A percentile compares a stretch with the other conserved stretches of the same genome.
Evolutionary conservation across 1,140 invertebrate species (phyloP).

Genomic region (Pseudomyrmex flavicornis): DNA sequence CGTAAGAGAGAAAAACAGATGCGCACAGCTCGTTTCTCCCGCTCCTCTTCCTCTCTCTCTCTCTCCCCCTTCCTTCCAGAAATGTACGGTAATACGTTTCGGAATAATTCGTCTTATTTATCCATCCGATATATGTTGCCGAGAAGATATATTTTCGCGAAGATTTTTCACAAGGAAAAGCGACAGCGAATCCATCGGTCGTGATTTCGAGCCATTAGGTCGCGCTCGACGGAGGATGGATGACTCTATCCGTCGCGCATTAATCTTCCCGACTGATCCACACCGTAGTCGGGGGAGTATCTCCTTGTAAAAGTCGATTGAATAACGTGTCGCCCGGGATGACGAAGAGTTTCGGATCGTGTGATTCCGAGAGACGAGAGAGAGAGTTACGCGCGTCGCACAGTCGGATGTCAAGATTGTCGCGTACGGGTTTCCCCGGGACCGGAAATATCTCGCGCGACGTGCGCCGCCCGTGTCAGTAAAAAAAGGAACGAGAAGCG

Average conservation of each 20-base stretch:
- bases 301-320: slow-evolving; percentile 65
- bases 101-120: neutral
- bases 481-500: slow-evolving; percentile 22
- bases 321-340: slow-evolving; percentile 50
- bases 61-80: too few species aligned
- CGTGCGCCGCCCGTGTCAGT: slow-evolving; percentile 20
- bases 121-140: neutral
- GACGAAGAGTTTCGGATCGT: slow-evolving; percentile 44
- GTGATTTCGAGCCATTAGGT: slow-evolving; percentile 77
- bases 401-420: neutral
- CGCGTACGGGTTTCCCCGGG: neutral
- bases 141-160: neutral
- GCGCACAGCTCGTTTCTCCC: neutral
- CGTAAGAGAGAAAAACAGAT: neutral
- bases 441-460: slow-evolving; percentile 31
- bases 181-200: slow-evolving; percentile 19
- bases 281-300: slow-evolving; percentile 32
- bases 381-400: too few species aligned
- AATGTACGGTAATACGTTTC: slow-evolving; percentile 2
- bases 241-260: slow-evolving; percentile 76
- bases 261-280: slow-evolving; percentile 76
- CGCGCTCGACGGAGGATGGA: slow-evolving; percentile 69
- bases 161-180: slow-evolving; percentile 15
- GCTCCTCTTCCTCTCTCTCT: too few species aligned
- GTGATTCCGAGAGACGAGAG: too few species aligned